These are phyloP conservation scores for Bombus turneri DNA, from an alignment of 1,140 invertebrate species.

Conservation along the genomic window DNA sequence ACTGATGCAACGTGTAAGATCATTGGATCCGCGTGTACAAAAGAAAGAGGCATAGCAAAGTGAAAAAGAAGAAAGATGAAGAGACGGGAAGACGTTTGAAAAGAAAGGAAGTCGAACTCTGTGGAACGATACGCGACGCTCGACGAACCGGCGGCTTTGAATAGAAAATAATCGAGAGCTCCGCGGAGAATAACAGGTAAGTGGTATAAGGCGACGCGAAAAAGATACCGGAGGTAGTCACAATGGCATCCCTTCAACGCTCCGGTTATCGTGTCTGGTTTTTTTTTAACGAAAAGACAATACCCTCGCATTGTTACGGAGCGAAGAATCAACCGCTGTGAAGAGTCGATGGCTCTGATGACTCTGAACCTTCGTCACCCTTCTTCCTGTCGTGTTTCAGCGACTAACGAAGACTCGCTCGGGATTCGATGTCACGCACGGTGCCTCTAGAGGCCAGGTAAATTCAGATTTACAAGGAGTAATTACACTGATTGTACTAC, in stretches of 20 bases:
- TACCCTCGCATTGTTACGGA: neutral
- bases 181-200: slow-evolving; percentile 41
- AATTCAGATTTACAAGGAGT: no score
- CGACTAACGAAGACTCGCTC: neutral
- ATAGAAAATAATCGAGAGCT: slow-evolving; percentile 46
- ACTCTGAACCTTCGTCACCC: neutral
- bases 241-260: neutral
- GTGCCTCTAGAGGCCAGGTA: no score
- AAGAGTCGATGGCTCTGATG: slow-evolving; percentile 2
- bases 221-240: slow-evolving; percentile 15
- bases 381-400: neutral
- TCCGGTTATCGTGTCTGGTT: neutral
- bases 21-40: neutral
- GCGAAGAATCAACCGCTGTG: slow-evolving; percentile 28
- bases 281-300: slow-evolving; percentile 37
- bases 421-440: no score
- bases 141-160: slow-evolving; percentile 1
- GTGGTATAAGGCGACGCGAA: slow-evolving; percentile 23
- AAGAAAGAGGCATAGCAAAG: neutral
- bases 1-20: neutral
- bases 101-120: slow-evolving; percentile 22
- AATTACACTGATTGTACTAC: no score
- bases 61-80: no score
- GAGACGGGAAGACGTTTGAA: slow-evolving; percentile 5
- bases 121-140: slow-evolving; percentile 28